Evolutionary conservation across 1,140 invertebrate genomes (phyloP).

Genomic region (Ostrea edulis): DNA sequence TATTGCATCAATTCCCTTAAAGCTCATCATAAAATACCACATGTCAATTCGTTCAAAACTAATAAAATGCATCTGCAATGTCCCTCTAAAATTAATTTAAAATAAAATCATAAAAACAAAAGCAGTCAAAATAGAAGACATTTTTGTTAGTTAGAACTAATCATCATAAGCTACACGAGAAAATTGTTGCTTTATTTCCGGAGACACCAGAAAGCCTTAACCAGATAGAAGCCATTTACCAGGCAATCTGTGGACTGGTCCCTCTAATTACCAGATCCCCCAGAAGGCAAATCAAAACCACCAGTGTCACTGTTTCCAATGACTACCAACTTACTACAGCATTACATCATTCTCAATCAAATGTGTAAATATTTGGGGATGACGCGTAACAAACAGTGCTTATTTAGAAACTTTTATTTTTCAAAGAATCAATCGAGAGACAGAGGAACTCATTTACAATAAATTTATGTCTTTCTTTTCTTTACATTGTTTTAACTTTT

Average conservation of each 20-base stretch:
- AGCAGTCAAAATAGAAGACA: too few relatives aligned
- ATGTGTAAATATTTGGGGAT: background rate
- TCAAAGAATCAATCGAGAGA: background rate
- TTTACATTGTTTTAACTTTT: background rate
- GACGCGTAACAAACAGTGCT: background rate
- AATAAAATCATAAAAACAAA: background rate
- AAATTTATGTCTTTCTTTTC: background rate
- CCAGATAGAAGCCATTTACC: background rate
- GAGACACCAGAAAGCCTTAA: background rate
- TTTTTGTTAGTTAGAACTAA: background rate
- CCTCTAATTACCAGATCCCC: background rate
- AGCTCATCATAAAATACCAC: background rate
- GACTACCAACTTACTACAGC: background rate
- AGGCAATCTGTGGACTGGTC: background rate
- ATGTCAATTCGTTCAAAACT: too few relatives aligned
- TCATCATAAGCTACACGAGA: background rate
- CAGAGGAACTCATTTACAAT: background rate
- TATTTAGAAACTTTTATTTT: background rate
- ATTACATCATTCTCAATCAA: background rate
- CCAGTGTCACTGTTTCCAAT: background rate
- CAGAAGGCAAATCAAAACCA: background rate
- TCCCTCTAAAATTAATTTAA: background rate
- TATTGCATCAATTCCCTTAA: conserved; percentile 4
- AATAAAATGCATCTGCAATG: background rate
- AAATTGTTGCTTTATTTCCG: background rate